Evolutionary conservation across 1,140 invertebrate genomes (phyloP), one percentile per base, ranked within the genome.

Genomic region (Glossosoma conforme): DNA sequence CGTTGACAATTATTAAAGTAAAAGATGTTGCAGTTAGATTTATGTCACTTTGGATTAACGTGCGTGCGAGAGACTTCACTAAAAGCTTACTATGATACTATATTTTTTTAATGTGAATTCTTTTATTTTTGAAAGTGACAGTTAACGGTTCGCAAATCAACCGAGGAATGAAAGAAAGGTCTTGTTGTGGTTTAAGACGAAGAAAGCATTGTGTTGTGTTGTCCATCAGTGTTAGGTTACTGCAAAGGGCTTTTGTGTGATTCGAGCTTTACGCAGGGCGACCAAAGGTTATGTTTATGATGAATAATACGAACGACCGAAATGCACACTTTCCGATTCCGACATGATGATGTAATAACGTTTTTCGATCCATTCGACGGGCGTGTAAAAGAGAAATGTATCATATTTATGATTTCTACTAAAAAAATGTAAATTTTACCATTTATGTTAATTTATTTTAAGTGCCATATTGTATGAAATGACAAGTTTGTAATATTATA

Each of bases 231-330:
- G 28, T 18, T 20, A 28, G 43, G 25, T 13, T 44, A 36, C 36
- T n/a, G n/a, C n/a, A n/a, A n/a, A n/a, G n/a, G n/a, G 56, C 52
- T 54, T 58, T 58, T 38, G 52, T 58, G 56, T 58, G 56, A 58
- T 58, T 54, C 45, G 56, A 54, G 48, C 54, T 52, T 42, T 48
- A 52, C 44, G 37, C 56, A 51, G 52, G 52, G 25, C 43, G 52
- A 54, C 56, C 56, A 58, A 54, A 58, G 56, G 43, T 46, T 58
- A 54, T 41, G 30, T 54, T 54, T 58, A 33, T 36, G 22, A 53
- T n/a, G n/a, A n/a, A n/a, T n/a, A n/a, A n/a, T n/a, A n/a, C 56
- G 56, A 58, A 54, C 56, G 56, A 58, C 40, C 56, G 56, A 58
- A 40, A 54, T 51, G 56, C 56, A 57, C 55, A 54, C 33, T 54